Evolutionary conservation across 2,113 vertebrate species (phyloP), one percentile per base, ranked within the genome.

Genomic region (Ciconia maguari): DNA sequence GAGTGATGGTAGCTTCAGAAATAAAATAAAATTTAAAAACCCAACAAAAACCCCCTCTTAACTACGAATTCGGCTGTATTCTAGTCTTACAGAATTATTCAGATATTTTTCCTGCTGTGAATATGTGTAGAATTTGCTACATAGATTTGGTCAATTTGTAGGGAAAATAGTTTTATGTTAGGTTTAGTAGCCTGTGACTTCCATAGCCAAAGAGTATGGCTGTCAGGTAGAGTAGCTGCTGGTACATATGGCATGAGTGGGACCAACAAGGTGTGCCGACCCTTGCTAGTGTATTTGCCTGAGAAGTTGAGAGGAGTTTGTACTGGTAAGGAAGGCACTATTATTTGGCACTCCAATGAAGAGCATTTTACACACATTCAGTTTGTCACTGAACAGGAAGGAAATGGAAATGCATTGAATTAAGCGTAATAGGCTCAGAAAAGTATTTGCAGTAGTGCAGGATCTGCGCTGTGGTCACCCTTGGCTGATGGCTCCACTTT

Each of bases 191-290:
- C 24, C 16, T 6, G 2, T 36, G 41, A 25, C 8, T 21, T 81
- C 48, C 14, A 3, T 2, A 38, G 38, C 25, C 62, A 72, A 34
- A 55, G 41, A 27, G 6, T 7, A 10, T 19, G 46, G 8, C 51
- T 61, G 18, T 36, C 65, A 30, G 2, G 11, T 13, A 41, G 46
- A 12, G 34, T 16, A 8, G 19, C 49, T 69, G 32, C 58, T 90
- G 44, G 51, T 21, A 6, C 16, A 1, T 42, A 0, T 1, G 18
- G 13, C 29, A 4, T 6, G 32, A 71, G 30, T 4, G 36, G 19
- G 42, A n/a, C 27, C 55, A 46, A 2, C 7, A 2, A 32, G 9
- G 17, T 16, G 10, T 52, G 26, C 57, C 79, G 42, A 24, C 57
- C 27, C 38, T 75, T 70, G 17, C 55, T 78, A 6, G 9, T 54